Evolutionary conservation across 1,140 invertebrate species (phyloP).

Genomic region (Hermatobates lingyangjiaoensis): DNA sequence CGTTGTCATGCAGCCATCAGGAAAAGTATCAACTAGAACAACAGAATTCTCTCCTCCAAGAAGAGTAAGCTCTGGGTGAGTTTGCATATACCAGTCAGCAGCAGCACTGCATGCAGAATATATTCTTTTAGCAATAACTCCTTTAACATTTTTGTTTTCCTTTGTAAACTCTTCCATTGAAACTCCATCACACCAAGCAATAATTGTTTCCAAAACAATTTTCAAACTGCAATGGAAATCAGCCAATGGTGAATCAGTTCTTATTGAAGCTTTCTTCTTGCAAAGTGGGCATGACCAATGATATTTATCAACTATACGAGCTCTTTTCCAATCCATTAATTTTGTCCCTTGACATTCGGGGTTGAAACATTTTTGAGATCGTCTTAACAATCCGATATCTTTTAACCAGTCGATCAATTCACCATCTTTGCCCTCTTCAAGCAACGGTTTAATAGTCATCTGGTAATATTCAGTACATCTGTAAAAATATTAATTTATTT

Average conservation of each 20-base stretch:
- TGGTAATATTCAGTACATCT: constrained; percentile 17
- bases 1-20: constrained; percentile 20
- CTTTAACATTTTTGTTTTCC: constrained; percentile 9
- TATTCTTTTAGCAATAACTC: constrained; percentile 17
- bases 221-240: constrained; percentile 21
- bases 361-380: constrained; percentile 18
- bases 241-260: constrained; percentile 18
- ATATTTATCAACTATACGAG: constrained; percentile 20
- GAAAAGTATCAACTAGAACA: constrained; percentile 21
- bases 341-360: constrained; percentile 18
- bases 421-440: constrained; percentile 19
- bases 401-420: constrained; percentile 22
- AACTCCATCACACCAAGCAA: constrained; percentile 16
- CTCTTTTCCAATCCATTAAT: constrained; percentile 20
- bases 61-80: constrained; percentile 16
- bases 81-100: constrained; percentile 20
- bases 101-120: constrained; percentile 18
- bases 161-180: constrained; percentile 12
- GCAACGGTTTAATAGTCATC: constrained; percentile 18
- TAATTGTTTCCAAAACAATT: constrained; percentile 17
- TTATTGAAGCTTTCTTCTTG: constrained; percentile 20
- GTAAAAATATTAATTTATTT: constrained; percentile 1
- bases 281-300: constrained; percentile 21
- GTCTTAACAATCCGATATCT: constrained; percentile 18
- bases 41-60: constrained; percentile 18